Percentiles rank a stretch among this genome's conserved stretches.
phyloP scores from a whole-genome alignment of 2,113 vertebrate genomes.

The Misgurnus mizolepis region DNA sequence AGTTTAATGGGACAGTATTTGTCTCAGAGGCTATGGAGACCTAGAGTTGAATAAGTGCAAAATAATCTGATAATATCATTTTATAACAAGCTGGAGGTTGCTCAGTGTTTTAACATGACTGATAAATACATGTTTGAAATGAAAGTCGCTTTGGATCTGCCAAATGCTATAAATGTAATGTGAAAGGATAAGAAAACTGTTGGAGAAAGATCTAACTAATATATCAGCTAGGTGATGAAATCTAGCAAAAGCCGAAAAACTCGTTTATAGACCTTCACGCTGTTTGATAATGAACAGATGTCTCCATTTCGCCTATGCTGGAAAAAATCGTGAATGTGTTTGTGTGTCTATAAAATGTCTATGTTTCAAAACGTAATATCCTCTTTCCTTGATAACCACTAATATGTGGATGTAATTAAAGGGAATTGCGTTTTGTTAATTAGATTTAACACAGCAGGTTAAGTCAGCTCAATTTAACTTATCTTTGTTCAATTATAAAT shows the following conservation, averaged over 20 bases:
- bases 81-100: conserved; percentile 2
- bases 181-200: too few species aligned
- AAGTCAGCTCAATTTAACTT: not conserved
- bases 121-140: too few species aligned
- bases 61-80: conserved; percentile 15
- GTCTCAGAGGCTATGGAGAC: not conserved
- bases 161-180: too few species aligned
- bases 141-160: too few species aligned
- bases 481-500: conserved; percentile 16
- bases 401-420: conserved; percentile 2
- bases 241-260: not conserved
- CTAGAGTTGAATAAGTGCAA: conserved; percentile 27
- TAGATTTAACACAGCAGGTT: conserved; percentile 10
- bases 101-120: not conserved
- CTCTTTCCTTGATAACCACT: not conserved
- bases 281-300: not conserved
- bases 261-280: too few species aligned
- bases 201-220: too few species aligned
- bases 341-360: too few species aligned
- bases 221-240: not conserved
- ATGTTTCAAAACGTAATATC: not conserved
- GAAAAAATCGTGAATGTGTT: not conserved
- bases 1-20: conserved; percentile 6
- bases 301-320: not conserved
- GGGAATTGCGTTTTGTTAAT: not conserved